These are phyloP conservation scores for Struthio camelus DNA, from an alignment of 2,113 vertebrate species.

Conservation along the genomic window DNA sequence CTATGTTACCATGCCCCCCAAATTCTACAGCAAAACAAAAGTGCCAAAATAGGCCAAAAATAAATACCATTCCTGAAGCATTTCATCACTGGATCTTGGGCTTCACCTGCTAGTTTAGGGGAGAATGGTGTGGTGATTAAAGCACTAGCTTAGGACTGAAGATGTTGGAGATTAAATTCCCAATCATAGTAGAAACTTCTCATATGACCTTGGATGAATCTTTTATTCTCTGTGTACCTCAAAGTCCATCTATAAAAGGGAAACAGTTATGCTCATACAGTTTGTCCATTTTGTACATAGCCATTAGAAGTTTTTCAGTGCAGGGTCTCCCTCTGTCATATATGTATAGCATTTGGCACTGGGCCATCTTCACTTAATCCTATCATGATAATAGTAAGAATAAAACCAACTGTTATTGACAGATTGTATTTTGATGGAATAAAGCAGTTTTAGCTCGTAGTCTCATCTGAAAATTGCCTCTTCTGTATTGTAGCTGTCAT, in stretches of 20 bases:
- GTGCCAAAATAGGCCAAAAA: background rate
- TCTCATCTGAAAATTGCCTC: background rate
- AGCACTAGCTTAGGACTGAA: background rate
- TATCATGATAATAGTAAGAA: background rate
- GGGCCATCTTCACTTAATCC: background rate
- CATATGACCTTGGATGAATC: accelerated
- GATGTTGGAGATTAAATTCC: background rate
- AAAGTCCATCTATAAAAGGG: background rate
- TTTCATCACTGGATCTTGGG: background rate
- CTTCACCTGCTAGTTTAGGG: background rate
- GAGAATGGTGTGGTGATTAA: background rate
- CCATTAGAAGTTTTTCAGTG: background rate
- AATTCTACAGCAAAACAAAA: background rate
- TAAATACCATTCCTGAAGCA: background rate
- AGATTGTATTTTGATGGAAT: background rate
- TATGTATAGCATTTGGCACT: background rate
- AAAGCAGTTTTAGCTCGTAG: background rate
- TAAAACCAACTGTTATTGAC: background rate
- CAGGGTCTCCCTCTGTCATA: background rate
- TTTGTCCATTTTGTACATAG: background rate
- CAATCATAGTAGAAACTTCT: background rate
- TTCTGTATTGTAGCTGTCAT: background rate
- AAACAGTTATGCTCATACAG: background rate
- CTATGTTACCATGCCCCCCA: background rate
- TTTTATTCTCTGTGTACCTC: background rate